phyloP scores from a whole-genome alignment of 2,797 vertebrate species.

The Centropyge bicolor region DNA sequence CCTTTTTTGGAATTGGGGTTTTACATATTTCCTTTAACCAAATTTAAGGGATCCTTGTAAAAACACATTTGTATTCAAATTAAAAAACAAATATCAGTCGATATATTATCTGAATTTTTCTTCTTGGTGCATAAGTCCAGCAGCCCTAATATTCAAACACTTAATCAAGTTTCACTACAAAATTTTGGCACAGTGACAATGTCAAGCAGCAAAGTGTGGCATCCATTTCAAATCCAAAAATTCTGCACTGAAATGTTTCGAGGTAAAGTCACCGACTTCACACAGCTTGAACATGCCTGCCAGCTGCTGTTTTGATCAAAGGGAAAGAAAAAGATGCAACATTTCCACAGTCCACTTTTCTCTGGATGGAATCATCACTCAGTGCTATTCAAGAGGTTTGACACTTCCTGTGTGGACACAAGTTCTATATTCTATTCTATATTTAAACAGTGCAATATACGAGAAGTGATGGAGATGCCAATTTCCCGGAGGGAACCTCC shows the following conservation, averaged over 20 bases:
- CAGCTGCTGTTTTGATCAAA: background rate
- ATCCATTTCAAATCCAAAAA: background rate
- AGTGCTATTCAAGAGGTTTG: background rate
- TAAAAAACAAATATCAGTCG: background rate
- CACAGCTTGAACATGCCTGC: background rate
- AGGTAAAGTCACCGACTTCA: background rate
- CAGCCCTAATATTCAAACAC: too few species aligned
- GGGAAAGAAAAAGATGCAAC: background rate
- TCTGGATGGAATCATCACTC: background rate
- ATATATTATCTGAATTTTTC: background rate
- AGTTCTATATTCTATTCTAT: too few species aligned
- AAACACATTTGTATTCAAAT: background rate
- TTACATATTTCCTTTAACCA: background rate
- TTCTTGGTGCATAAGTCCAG: too few species aligned
- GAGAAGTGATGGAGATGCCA: too few species aligned
- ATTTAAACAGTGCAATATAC: too few species aligned
- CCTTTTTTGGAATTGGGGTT: too few species aligned
- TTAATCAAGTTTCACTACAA: too few species aligned
- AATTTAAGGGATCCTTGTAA: background rate
- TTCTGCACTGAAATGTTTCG: background rate
- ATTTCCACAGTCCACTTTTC: background rate
- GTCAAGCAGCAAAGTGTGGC: too few species aligned
- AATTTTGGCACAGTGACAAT: too few species aligned
- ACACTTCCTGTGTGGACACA: background rate
- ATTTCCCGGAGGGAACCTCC: too few species aligned